These are phyloP conservation scores for Zeus faber DNA, from an alignment of 2,113 vertebrate species.

Conservation along the genomic window DNA sequence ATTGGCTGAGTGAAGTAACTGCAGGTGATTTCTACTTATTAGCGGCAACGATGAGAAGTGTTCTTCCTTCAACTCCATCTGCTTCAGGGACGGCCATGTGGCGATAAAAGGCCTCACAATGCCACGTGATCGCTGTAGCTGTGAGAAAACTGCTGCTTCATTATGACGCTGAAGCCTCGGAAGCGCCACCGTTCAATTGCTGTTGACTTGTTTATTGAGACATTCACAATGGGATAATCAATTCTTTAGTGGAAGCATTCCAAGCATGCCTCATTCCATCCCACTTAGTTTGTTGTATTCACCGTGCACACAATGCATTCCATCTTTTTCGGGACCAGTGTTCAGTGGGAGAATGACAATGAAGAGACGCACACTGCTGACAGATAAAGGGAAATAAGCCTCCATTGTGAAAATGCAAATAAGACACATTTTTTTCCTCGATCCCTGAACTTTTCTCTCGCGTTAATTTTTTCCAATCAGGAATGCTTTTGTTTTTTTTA, in stretches of 20 bases:
- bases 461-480: neutral
- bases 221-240: constrained; percentile 17
- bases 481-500: too few species aligned
- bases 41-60: constrained; percentile 15
- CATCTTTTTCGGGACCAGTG: neutral
- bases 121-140: constrained; percentile 20
- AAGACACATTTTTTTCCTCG: neutral
- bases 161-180: neutral
- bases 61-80: constrained; percentile 6
- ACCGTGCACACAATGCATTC: constrained; percentile 22
- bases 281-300: constrained; percentile 17
- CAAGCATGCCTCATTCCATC: constrained; percentile 11
- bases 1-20: too few species aligned
- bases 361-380: neutral
- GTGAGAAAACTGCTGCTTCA: constrained; percentile 2
- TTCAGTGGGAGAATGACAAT: constrained; percentile 3
- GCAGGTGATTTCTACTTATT: constrained; percentile 3
- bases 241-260: neutral
- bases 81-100: constrained; percentile 16
- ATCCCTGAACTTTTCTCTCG: neutral
- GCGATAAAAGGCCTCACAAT: constrained; percentile 17
- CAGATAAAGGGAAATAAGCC: neutral
- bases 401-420: constrained; percentile 18
- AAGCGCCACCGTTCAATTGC: constrained; percentile 10
- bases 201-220: constrained; percentile 16